Conservation (phyloP, 1,140 invertebrate genomes). For the Druon quercuslanigerum region DNA sequence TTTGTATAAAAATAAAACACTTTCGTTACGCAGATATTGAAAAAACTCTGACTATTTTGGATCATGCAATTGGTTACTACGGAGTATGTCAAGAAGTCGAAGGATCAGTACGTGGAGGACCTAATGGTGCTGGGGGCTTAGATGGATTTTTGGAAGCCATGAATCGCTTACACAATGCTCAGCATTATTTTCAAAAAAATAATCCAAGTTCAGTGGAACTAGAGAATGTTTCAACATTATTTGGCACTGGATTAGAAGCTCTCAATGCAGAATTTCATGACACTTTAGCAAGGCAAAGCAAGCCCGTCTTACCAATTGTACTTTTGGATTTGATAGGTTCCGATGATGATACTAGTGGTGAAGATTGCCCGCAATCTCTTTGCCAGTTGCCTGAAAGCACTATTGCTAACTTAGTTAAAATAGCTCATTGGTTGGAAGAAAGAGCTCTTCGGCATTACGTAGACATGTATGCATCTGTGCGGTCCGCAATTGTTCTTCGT, state of each 20-base stretch:
- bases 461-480: conserved; percentile 86
- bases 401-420: conserved; percentile 83
- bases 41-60: conserved; percentile 85
- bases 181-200: conserved; percentile 94
- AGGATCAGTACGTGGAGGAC: conserved; percentile 85
- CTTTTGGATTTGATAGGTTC: conserved; percentile 89
- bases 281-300: conserved; percentile 89
- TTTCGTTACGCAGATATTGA: conserved; percentile 80
- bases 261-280: conserved; percentile 92
- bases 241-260: conserved; percentile 74
- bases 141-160: conserved; percentile 87
- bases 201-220: conserved; percentile 95
- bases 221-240: conserved; percentile 88
- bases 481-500: conserved; percentile 85
- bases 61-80: conserved; percentile 93
- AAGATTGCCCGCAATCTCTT: conserved; percentile 71
- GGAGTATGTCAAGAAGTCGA: conserved; percentile 92
- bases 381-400: conserved; percentile 80
- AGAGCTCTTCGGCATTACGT: conserved; percentile 86
- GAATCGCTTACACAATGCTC: conserved; percentile 89
- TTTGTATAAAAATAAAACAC: not conserved
- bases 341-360: conserved; percentile 84
- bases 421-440: conserved; percentile 90
- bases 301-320: conserved; percentile 88
- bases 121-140: conserved; percentile 79